Conservation (phyloP, 2,113 vertebrate species). For the Atherinomorus stipes region DNA sequence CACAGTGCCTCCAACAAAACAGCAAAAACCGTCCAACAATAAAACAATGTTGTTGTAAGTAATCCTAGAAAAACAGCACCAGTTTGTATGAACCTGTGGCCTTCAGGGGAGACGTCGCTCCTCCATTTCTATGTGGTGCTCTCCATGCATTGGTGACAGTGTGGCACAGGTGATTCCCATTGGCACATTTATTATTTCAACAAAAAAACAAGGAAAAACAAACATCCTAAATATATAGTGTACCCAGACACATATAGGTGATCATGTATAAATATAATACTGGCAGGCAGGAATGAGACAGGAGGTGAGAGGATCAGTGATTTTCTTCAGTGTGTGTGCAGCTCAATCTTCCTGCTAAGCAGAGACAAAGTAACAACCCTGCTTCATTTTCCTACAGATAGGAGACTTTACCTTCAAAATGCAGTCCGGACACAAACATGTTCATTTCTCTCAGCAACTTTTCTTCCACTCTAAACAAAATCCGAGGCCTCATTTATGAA, state of each 20-base stretch:
- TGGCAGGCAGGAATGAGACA: conserved; percentile 71
- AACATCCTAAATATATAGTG: conserved; percentile 65
- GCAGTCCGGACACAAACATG: not conserved
- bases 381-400: conserved; percentile 1
- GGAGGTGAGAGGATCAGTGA: conserved; percentile 50
- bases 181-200: conserved; percentile 74
- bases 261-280: conserved; percentile 72
- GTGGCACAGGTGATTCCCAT: conserved; percentile 71
- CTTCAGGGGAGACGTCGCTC: conserved; percentile 30
- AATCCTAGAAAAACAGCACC: conserved; percentile 76
- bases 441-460: not conserved
- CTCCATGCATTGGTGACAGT: conserved; percentile 69
- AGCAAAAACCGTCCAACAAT: conserved; percentile 72
- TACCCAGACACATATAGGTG: conserved; percentile 58
- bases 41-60: conserved; percentile 53
- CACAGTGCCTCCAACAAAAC: conserved; percentile 76
- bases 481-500: conserved; percentile 23
- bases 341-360: conserved; percentile 73
- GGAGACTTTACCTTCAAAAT: not conserved
- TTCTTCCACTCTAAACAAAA: not conserved
- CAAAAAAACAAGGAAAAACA: conserved; percentile 55
- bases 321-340: conserved; percentile 67
- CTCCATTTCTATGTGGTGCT: conserved; percentile 56
- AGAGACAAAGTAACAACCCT: conserved; percentile 43
- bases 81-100: conserved; percentile 68